phyloP scores from a whole-genome alignment of 2,113 vertebrate genomes.

The Paramormyrops kingsleyae region DNA sequence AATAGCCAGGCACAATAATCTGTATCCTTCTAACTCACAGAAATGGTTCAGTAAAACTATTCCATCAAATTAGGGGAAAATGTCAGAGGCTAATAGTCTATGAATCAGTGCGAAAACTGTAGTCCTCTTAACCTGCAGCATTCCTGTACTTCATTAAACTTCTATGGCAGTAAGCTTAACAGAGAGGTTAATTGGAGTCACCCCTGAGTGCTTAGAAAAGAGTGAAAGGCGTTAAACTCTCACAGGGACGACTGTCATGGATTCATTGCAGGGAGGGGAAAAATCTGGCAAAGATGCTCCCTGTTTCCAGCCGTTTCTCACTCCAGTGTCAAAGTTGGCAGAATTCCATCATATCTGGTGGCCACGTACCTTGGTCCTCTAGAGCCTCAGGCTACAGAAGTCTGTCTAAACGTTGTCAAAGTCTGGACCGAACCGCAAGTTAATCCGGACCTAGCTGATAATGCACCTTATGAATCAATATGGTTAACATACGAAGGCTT shows the following conservation, averaged over 20 bases:
- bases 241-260: neutral
- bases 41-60: neutral
- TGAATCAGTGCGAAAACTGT: constrained; percentile 1
- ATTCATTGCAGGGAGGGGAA: neutral
- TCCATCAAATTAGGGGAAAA: neutral
- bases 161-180: neutral
- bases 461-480: neutral
- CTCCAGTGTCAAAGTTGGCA: neutral
- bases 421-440: neutral
- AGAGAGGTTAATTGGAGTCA: constrained; percentile 2
- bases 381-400: neutral
- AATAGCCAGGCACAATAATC: neutral
- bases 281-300: neutral
- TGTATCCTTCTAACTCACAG: neutral
- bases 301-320: neutral
- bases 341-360: neutral
- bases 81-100: neutral
- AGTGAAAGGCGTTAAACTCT: neutral
- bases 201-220: neutral
- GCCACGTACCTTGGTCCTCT: neutral
- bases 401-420: neutral
- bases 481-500: neutral
- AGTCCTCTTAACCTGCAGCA: neutral
- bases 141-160: neutral
- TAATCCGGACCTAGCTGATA: neutral